Conservation (phyloP, 1,140 invertebrate genomes). For the Daktulosphaira vitifoliae region DNA sequence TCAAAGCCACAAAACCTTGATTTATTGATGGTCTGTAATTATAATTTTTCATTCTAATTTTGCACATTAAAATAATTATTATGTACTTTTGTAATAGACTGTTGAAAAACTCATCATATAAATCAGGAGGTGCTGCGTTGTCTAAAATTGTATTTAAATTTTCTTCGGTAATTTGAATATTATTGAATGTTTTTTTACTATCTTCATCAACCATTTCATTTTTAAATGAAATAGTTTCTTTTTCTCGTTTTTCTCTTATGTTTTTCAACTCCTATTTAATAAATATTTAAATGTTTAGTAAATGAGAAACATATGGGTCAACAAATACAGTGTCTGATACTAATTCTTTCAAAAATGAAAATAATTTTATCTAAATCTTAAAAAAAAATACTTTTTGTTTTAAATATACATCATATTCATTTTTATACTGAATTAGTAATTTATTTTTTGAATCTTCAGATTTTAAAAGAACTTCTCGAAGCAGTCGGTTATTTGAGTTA, state of each 20-base stretch:
- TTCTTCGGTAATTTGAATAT: neutral
- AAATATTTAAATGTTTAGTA: neutral
- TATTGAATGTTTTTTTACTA: too few species aligned
- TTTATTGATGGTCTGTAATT: too few species aligned
- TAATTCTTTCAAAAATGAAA: too few species aligned
- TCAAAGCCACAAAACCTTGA: too few species aligned
- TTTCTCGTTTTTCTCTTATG: constrained; percentile 13
- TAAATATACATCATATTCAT: constrained; percentile 60
- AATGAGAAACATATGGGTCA: too few species aligned
- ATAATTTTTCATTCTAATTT: too few species aligned
- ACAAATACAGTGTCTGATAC: too few species aligned
- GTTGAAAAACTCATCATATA: neutral
- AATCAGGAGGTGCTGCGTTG: neutral
- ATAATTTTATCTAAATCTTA: too few species aligned
- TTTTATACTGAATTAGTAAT: constrained; percentile 63
- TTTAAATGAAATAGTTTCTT: neutral
- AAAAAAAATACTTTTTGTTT: constrained; percentile 52
- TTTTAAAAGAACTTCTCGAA: constrained; percentile 71
- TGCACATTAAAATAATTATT: too few species aligned
- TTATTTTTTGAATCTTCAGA: constrained; percentile 75
- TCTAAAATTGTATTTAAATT: neutral
- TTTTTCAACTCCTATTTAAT: constrained; percentile 9
- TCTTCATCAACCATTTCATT: neutral
- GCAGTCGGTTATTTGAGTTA: constrained; percentile 56
- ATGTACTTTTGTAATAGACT: too few species aligned